phyloP scores from a whole-genome alignment of 2,113 vertebrate genomes.

The Coryphaenoides rupestris region DNA sequence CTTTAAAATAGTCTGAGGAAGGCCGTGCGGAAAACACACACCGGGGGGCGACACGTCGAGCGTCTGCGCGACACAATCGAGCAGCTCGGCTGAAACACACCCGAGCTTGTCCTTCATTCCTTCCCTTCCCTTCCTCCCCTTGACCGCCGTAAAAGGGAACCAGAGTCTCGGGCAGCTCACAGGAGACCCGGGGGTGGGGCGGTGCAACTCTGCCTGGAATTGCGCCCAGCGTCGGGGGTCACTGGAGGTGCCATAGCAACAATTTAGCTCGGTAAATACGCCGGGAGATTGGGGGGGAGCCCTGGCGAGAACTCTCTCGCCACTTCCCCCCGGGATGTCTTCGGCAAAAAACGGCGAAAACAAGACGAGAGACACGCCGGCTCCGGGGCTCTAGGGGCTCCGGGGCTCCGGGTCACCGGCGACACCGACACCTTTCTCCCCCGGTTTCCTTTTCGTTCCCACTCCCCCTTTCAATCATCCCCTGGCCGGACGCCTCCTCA shows the following conservation, averaged over 20 bases:
- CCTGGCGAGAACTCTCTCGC: slow-evolving; percentile 9
- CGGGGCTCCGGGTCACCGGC: slow-evolving; percentile 9
- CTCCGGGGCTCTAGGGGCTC: too few relatives aligned
- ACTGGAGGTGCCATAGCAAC: slow-evolving; percentile 23
- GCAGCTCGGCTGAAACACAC: too few relatives aligned
- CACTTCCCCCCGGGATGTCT: slow-evolving; percentile 20
- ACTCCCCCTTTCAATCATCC: slow-evolving; percentile 36
- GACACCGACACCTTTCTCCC: slow-evolving; percentile 30
- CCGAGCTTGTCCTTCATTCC: too few relatives aligned
- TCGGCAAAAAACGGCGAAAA: slow-evolving; percentile 39
- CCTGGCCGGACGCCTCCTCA: slow-evolving; percentile 39
- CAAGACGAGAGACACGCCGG: slow-evolving; percentile 1
- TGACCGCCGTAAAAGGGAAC: too few relatives aligned
- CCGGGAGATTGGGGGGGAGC: slow-evolving; percentile 21
- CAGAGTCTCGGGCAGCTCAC: too few relatives aligned
- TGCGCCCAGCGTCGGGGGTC: slow-evolving; percentile 18
- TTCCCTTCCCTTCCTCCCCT: too few relatives aligned
- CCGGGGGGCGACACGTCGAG: too few relatives aligned
- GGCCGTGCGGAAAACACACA: too few relatives aligned
- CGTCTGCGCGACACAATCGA: too few relatives aligned
- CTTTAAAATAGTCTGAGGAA: too few relatives aligned
- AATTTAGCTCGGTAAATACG: slow-evolving; percentile 44
- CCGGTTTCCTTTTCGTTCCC: background rate
- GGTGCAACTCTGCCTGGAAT: slow-evolving; percentile 14
- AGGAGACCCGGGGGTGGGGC: too few relatives aligned